Percentiles rank a stretch among this genome's conserved stretches.
These are phyloP conservation scores for Gibbula magus DNA, from an alignment of 2,888 invertebrate genomes.

Conservation along the genomic window DNA sequence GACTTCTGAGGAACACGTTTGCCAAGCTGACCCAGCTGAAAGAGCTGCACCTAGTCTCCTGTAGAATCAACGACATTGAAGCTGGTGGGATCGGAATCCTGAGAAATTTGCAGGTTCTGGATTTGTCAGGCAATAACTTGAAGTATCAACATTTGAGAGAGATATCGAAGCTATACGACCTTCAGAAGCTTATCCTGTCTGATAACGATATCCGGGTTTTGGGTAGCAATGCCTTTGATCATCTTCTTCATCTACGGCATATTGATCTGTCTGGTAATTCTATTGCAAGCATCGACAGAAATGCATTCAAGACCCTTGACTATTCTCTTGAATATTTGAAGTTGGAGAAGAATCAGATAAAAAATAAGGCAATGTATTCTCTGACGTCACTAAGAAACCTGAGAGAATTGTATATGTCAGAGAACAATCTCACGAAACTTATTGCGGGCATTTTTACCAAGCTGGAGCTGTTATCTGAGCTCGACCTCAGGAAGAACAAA, in stretches of 20 bases:
- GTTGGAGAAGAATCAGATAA: conserved; percentile 31
- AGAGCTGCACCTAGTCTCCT: conserved; percentile 42
- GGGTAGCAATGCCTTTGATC: conserved; percentile 27
- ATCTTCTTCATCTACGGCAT: conserved; percentile 32
- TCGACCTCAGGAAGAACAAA: conserved; percentile 35
- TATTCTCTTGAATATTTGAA: conserved; percentile 33
- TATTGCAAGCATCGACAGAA: conserved; percentile 27
- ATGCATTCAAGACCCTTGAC: conserved; percentile 33
- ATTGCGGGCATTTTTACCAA: conserved; percentile 18
- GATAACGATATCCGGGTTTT: conserved; percentile 33
- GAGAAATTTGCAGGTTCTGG: conserved; percentile 32
- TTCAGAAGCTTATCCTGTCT: conserved; percentile 34
- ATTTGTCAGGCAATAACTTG: conserved; percentile 31
- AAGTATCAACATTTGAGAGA: conserved; percentile 27
- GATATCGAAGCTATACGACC: conserved; percentile 29
- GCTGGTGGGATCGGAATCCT: conserved; percentile 35
- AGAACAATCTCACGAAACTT: conserved; percentile 31
- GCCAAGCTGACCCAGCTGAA: conserved; percentile 27
- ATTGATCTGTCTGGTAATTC: conserved; percentile 22
- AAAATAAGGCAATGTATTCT: conserved; percentile 29
- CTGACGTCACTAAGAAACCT: conserved; percentile 32
- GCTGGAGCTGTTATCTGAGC: conserved; percentile 25
- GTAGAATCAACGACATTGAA: conserved; percentile 37
- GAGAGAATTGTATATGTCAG: conserved; percentile 32
- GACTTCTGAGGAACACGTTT: conserved; percentile 34